Evolutionary conservation across 2,888 invertebrate genomes (phyloP).

Genomic region (Apantesis nais): DNA sequence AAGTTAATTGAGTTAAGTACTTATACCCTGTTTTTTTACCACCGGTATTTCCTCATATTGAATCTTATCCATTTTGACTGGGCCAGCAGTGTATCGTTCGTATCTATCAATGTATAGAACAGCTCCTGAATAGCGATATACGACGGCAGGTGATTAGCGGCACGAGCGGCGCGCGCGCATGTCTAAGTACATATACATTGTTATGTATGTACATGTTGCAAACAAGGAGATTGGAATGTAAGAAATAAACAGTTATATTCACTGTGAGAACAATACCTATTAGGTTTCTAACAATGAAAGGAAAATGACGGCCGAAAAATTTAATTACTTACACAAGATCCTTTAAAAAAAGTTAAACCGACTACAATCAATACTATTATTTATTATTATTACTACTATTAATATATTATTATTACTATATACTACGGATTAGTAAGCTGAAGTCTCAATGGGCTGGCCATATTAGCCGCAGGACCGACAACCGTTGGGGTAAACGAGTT

Average conservation of each 20-base stretch:
- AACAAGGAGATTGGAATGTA: constrained; percentile 11
- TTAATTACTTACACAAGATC: too few species aligned
- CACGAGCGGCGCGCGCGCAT: constrained; percentile 53
- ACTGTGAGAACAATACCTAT: background rate
- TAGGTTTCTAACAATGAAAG: too few species aligned
- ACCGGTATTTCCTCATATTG: background rate
- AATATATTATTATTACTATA: too few species aligned
- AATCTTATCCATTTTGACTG: constrained; percentile 15
- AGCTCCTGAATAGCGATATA: constrained; percentile 64
- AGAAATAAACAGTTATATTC: background rate
- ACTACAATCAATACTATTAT: too few species aligned
- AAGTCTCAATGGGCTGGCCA: too few species aligned
- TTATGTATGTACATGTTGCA: constrained; percentile 20
- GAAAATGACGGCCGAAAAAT: too few species aligned
- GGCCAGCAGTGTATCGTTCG: constrained; percentile 46
- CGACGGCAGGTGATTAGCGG: constrained; percentile 62
- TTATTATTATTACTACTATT: too few species aligned
- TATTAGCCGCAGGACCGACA: too few species aligned
- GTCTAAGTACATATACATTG: constrained; percentile 44
- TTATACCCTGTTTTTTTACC: background rate
- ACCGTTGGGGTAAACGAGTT: too few species aligned
- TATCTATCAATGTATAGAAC: constrained; percentile 48
- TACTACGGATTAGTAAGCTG: too few species aligned
- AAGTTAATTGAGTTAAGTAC: too few species aligned
- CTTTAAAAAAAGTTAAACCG: too few species aligned